Evolutionary conservation across 2,888 invertebrate genomes (phyloP).

Genomic region (Tetramorium bicarinatum): DNA sequence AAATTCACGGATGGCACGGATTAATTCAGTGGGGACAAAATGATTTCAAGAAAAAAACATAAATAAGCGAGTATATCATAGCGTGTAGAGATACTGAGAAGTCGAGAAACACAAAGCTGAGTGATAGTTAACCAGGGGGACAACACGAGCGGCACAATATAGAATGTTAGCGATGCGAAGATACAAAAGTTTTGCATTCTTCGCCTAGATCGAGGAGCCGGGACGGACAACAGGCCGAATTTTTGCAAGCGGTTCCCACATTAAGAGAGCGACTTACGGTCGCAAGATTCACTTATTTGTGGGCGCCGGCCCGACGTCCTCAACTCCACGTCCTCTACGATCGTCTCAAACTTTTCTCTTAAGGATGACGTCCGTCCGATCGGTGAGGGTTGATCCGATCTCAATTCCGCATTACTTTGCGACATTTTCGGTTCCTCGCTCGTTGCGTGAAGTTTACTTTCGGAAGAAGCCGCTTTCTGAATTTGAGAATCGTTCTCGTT

Average conservation of each 20-base stretch:
- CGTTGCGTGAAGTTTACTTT: background rate
- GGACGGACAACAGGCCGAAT: conserved; percentile 68
- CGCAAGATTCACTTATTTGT: conserved; percentile 72
- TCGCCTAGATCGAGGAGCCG: conserved; percentile 63
- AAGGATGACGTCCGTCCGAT: conserved; percentile 77
- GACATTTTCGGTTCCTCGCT: conserved; percentile 29
- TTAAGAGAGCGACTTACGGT: conserved; percentile 78
- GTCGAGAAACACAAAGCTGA: conserved; percentile 51
- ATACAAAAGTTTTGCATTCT: conserved; percentile 30
- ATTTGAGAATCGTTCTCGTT: background rate
- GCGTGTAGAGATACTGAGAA: conserved; percentile 27
- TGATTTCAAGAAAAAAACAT: conserved; percentile 38
- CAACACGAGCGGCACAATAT: conserved; percentile 45
- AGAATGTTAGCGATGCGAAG: conserved; percentile 59
- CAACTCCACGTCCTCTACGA: conserved; percentile 78
- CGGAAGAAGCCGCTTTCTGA: background rate
- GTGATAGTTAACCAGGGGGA: conserved; percentile 47
- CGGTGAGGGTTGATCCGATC: conserved; percentile 49
- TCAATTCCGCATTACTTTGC: conserved; percentile 32
- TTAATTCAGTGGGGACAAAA: conserved; percentile 30
- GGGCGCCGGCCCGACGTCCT: conserved; percentile 68
- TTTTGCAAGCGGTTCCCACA: conserved; percentile 70
- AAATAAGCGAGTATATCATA: conserved; percentile 51
- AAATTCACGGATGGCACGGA: conserved; percentile 5
- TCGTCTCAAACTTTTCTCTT: conserved; percentile 81